Evolutionary conservation across 2,888 invertebrate species (phyloP), one percentile per base, ranked within the genome.

Genomic region (Catocala sponsa): DNA sequence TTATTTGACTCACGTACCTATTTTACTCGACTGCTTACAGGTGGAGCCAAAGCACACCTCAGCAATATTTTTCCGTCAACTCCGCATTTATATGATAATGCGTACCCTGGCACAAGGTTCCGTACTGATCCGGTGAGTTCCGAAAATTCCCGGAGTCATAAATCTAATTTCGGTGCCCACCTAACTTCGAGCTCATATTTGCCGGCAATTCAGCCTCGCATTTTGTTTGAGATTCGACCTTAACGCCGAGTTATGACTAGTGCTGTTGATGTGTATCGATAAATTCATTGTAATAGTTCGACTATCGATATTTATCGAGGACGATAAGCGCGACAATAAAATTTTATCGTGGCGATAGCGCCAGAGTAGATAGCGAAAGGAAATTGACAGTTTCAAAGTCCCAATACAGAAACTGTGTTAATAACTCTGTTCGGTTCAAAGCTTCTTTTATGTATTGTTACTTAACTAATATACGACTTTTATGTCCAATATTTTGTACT

Each of bases 21-120:
- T 76, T 77, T 78, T 75, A 77, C 78, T 75, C 74, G 72, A 72
- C 69, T 58, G 63, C 71, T 65, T 75, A 72, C 85, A 84, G 87
- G 87, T 86, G 84, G 80, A 80, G 74, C 74, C 70, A 64, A 72
- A 72, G 73, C 78, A 78, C 81, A 80, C 76, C 82, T 84, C 70
- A 79, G 87, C 88, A 88, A 92, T 93, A 94, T 93, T 91, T 93
- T 89, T 86, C 86, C 91, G 91, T 91, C 91, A 89, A 89, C 84
- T 82, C 80, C 80, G 80, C 87, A 88, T 89, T 88, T 89, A 87
- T 89, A 89, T 88, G 89, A 86, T 87, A 89, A 92, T 92, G 86
- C 78, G 76, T 61, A 78, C 72, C 78, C 79, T 79, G 80, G 81
- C 80, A 78, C 80, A 80, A 83, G 83, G 82, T 86, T 82, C 86